Evolutionary conservation across 2,797 vertebrate species (phyloP).

Genomic region (Liparis tanakae): DNA sequence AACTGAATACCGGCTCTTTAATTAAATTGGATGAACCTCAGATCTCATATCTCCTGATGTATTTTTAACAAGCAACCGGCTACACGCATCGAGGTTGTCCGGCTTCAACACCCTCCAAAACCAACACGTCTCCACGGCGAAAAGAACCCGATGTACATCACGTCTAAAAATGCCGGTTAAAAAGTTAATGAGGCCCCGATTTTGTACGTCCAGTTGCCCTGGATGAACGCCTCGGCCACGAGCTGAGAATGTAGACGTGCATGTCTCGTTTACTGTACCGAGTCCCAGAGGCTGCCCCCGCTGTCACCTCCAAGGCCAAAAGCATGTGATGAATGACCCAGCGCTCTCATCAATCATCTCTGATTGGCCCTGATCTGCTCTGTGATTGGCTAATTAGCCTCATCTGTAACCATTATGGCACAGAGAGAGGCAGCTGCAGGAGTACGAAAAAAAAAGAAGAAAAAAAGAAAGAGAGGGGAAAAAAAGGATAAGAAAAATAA

Average conservation of each 20-base stretch:
- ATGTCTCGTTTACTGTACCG: conserved; percentile 61
- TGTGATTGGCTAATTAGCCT: conserved; percentile 79
- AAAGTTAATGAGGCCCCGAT: conserved; percentile 5
- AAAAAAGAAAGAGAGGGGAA: conserved; percentile 21
- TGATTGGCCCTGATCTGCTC: conserved; percentile 76
- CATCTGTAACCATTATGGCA: conserved; percentile 78
- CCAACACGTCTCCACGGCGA: neutral
- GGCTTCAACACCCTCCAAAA: neutral
- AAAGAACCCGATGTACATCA: conserved; percentile 11
- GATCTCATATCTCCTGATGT: neutral
- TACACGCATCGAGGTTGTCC: neutral
- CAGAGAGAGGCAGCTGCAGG: conserved; percentile 66
- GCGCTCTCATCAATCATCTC: conserved; percentile 75
- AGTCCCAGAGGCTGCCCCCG: conserved; percentile 27
- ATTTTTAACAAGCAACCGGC: neutral
- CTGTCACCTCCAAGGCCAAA: conserved; percentile 61
- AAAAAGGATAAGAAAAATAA: conserved; percentile 66
- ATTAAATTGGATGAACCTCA: neutral
- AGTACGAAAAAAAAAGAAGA: conserved; percentile 29
- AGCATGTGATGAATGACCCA: conserved; percentile 67
- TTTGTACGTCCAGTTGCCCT: neutral
- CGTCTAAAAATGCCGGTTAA: neutral
- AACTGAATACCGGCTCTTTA: neutral
- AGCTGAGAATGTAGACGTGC: conserved; percentile 31
- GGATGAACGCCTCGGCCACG: neutral